Percentiles rank a stretch among this genome's conserved stretches.
These are phyloP conservation scores for Geococcyx californianus DNA, from an alignment of 2,113 vertebrate genomes.

Conservation along the genomic window DNA sequence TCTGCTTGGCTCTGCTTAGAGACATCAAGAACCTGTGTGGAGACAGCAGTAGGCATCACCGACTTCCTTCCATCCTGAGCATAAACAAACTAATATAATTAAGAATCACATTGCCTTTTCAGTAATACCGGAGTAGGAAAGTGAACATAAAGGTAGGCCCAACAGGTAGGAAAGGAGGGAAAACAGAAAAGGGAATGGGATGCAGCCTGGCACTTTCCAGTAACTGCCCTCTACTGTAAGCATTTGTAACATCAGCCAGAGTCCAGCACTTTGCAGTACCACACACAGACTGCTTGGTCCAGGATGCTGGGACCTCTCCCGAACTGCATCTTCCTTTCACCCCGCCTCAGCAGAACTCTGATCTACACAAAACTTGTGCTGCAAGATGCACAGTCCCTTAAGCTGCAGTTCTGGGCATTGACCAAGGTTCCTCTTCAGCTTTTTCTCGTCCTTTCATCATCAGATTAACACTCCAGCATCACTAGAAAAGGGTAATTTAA, in stretches of 20 bases:
- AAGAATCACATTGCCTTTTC: rapidly evolving
- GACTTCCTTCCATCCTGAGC: rapidly evolving
- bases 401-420: neutral
- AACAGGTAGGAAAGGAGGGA: rapidly evolving
- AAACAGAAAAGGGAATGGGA: rapidly evolving
- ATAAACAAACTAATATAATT: neutral
- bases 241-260: rapidly evolving
- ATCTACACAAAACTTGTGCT: neutral
- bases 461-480: neutral
- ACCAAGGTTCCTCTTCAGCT: neutral
- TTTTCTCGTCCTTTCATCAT: neutral
- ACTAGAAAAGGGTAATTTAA: neutral
- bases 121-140: neutral
- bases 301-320: neutral
- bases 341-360: neutral
- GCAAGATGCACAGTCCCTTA: neutral
- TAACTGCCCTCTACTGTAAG: neutral
- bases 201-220: neutral
- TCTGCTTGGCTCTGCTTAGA: neutral
- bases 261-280: neutral
- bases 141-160: neutral
- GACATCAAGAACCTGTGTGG: rapidly evolving
- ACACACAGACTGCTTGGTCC: neutral
- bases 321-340: neutral
- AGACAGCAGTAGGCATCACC: neutral